A percentile compares a stretch with the other conserved stretches of the same genome.
Evolutionary conservation across 2,797 vertebrate species (phyloP).

Genomic region (Melanotaenia boesemani): DNA sequence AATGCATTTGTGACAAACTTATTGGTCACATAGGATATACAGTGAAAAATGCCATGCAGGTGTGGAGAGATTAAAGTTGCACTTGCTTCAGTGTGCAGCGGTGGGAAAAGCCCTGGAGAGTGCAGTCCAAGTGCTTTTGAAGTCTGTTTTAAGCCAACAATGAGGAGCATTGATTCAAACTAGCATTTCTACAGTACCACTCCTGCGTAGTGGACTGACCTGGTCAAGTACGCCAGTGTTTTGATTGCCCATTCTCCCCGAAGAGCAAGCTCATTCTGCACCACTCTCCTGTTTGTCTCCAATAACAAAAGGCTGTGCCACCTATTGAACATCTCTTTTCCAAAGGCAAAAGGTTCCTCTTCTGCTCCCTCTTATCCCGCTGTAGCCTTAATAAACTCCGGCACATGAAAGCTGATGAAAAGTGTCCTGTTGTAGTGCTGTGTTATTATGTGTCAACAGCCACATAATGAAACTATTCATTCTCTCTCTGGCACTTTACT

Average conservation of each 20-base stretch:
- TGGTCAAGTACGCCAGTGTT: slow-evolving; percentile 81
- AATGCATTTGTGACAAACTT: slow-evolving; percentile 11
- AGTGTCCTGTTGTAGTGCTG: slow-evolving; percentile 35
- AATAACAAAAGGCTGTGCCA: slow-evolving; percentile 29
- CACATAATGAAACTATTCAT: slow-evolving; percentile 70
- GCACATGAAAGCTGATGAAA: slow-evolving; percentile 66
- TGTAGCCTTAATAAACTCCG: slow-evolving; percentile 50
- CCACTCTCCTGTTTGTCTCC: slow-evolving; percentile 51
- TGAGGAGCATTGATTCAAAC: slow-evolving; percentile 75
- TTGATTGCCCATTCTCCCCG: slow-evolving; percentile 72
- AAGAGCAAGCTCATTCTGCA: slow-evolving; percentile 70
- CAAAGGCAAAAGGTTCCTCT: slow-evolving; percentile 28
- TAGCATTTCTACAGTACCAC: slow-evolving; percentile 53
- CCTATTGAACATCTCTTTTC: slow-evolving; percentile 44
- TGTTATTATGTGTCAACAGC: slow-evolving; percentile 47
- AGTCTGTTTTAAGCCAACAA: slow-evolving; percentile 72
- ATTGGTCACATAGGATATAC: slow-evolving; percentile 42
- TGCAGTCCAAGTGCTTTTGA: slow-evolving; percentile 66
- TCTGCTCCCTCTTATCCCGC: slow-evolving; percentile 38
- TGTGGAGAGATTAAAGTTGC: slow-evolving; percentile 34
- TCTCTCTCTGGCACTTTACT: slow-evolving; percentile 35
- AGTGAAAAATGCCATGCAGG: slow-evolving; percentile 42
- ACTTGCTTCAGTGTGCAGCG: slow-evolving; percentile 40
- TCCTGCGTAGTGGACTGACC: slow-evolving; percentile 54
- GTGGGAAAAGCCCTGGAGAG: slow-evolving; percentile 76